Evolutionary conservation across 2,888 invertebrate species (phyloP).

Genomic region (Drosophila niveifrons): DNA sequence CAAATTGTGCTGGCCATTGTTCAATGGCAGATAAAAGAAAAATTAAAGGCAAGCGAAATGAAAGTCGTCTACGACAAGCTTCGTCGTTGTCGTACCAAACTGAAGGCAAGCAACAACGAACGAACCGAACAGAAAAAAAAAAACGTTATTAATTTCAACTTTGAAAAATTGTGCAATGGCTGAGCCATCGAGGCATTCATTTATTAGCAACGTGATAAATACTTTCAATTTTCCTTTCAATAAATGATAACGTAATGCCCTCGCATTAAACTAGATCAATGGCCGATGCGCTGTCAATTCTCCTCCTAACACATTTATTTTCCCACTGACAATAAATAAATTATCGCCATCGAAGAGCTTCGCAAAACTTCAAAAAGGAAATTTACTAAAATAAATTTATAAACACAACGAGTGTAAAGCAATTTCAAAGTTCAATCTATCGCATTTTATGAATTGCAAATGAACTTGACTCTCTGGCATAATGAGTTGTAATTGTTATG

Average conservation of each 20-base stretch:
- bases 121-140: conserved; percentile 21
- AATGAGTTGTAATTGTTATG: conserved; percentile 7
- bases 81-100: conserved; percentile 15
- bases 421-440: conserved; percentile 7
- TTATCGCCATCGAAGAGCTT: background rate
- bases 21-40: conserved; percentile 82
- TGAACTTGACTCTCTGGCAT: conserved; percentile 5
- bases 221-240: conserved; percentile 81
- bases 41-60: conserved; percentile 78
- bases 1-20: conserved; percentile 74
- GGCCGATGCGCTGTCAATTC: conserved; percentile 46
- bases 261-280: conserved; percentile 76
- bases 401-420: background rate
- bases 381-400: background rate
- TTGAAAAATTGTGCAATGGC: conserved; percentile 80
- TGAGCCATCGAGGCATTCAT: conserved; percentile 72
- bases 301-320: conserved; percentile 26
- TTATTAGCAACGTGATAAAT: conserved; percentile 80
- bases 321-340: conserved; percentile 29
- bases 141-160: conserved; percentile 79
- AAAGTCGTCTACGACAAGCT: conserved; percentile 51
- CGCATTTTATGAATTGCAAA: conserved; percentile 15
- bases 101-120: conserved; percentile 27
- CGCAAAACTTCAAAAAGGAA: background rate
- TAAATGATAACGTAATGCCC: conserved; percentile 80